These are phyloP conservation scores for Pempheris klunzingeri DNA, from an alignment of 2,797 vertebrate genomes.

Conservation along the genomic window DNA sequence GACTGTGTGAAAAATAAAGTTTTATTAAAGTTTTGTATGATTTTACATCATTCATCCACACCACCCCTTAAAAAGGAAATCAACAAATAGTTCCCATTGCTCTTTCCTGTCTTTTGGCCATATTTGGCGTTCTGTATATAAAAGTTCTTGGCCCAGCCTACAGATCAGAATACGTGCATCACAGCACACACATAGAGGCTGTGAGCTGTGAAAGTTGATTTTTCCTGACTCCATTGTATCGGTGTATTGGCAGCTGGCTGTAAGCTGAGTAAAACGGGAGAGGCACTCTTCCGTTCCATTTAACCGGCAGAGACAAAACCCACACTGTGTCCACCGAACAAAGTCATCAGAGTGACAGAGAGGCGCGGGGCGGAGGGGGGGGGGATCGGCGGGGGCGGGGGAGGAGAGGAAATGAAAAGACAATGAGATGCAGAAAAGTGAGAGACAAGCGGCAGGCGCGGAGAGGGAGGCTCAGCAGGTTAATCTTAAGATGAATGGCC, in stretches of 20 bases:
- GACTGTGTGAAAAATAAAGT: no score
- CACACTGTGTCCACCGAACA: conserved; percentile 25
- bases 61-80: not conserved
- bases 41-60: no score
- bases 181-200: not conserved
- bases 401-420: conserved; percentile 46
- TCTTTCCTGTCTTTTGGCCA: not conserved
- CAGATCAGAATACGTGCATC: not conserved
- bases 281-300: conserved; percentile 41
- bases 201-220: conserved; percentile 16
- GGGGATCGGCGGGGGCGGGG: not conserved
- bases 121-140: not conserved
- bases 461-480: conserved; percentile 57
- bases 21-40: no score
- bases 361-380: not conserved
- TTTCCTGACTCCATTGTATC: conserved; percentile 12
- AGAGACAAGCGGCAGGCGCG: conserved; percentile 36
- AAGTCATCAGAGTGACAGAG: conserved; percentile 44
- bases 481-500: conserved; percentile 68
- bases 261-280: conserved; percentile 26
- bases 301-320: conserved; percentile 32
- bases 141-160: not conserved
- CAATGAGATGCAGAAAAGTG: conserved; percentile 38
- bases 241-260: conserved; percentile 32
- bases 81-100: not conserved